Base-by-base conservation (phyloP, 2,888 invertebrate genomes). In the Dryomyza anilis region DNA sequence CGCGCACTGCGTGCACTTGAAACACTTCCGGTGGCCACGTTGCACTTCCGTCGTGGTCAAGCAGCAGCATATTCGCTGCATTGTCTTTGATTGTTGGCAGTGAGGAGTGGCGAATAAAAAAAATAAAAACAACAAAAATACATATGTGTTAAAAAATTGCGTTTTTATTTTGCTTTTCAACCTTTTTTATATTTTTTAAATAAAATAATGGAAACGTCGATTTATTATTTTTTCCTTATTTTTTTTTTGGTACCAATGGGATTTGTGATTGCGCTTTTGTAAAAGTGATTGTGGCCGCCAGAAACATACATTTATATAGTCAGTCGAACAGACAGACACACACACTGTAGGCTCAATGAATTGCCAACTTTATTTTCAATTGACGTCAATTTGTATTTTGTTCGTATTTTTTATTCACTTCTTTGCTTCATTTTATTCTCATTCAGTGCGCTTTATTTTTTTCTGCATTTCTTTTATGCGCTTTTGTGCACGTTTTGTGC, bases 301-400 rank as follows among this genome's bases (percentile, higher is more conserved):
- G 21, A 50, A 14, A 8, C 48, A 14, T 50, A 12, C 21, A 19
- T 3, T 6, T 25, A 25, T 25, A 50, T 7, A 6, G 39, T n/a
- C 39, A 39, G 39, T 4, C n/a, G 39, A 36, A n/a, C 16, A 36
- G 50, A 60, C 29, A 50, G 2, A 16, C 7, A 19, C 29, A 10
- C 64, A 67, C 63, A 63, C 48, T 65, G 60, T 65, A 65, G 55
- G 74, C 68, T 75, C 78, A 77, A 76, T 78, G 75, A 76, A 71
- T 72, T 71, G 72, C 69, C 69, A 69, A 71, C 72, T 78, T 74
- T 72, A 71, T 71, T 71, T 74, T 74, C 74, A 76, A 74, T 74
- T 71, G 70, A 62, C 67, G 67, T 74, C 73, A 76, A 75, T 76
- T 50, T 23, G 21, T 50, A 10, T 50, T 50, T 74, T 70, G 72